These are phyloP conservation scores for Phylloscopus collybita DNA, from an alignment of 2,797 vertebrate species.

Conservation along the genomic window DNA sequence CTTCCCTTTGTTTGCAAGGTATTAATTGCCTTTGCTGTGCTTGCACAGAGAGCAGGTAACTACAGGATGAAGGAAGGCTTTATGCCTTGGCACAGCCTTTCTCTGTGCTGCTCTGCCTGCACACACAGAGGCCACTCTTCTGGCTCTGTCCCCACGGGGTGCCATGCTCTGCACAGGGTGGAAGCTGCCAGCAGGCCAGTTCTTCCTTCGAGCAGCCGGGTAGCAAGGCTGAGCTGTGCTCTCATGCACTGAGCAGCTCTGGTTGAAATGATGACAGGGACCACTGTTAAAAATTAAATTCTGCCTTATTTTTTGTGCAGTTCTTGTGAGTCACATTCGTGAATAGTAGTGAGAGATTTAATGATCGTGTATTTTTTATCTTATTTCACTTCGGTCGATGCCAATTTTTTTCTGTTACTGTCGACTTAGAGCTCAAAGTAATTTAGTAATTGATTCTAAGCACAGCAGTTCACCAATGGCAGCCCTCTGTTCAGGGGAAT, in stretches of 20 bases:
- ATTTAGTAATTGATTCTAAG: constrained; percentile 99
- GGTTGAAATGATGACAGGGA: constrained; percentile 99
- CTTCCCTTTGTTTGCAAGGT: not conserved
- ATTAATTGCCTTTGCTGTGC: accelerated
- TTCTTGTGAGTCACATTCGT: constrained; percentile 98
- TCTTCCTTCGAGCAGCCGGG: not conserved
- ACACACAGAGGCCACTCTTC: not conserved
- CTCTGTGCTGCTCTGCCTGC: not conserved
- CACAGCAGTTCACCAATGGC: constrained; percentile 89
- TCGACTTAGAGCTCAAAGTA: constrained; percentile 99
- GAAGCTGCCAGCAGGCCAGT: not conserved
- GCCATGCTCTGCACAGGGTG: not conserved
- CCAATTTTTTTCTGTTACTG: constrained; percentile 99
- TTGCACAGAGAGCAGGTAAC: not conserved
- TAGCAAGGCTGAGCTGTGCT: constrained; percentile 1
- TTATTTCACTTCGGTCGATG: constrained; percentile 97
- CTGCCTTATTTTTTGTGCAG: constrained; percentile 97
- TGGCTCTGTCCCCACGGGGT: not conserved
- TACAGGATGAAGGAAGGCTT: not conserved
- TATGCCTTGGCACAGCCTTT: not conserved
- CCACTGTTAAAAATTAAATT: constrained; percentile 99
- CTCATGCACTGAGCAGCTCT: constrained; percentile 65
- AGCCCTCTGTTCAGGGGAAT: constrained; percentile 93
- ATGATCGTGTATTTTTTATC: constrained; percentile 99
- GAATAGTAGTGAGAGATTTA: constrained; percentile 99